A percentile compares a stretch with the other conserved stretches of the same genome.
Evolutionary conservation across 2,797 vertebrate species (phyloP).

Genomic region (Cygnus olor): DNA sequence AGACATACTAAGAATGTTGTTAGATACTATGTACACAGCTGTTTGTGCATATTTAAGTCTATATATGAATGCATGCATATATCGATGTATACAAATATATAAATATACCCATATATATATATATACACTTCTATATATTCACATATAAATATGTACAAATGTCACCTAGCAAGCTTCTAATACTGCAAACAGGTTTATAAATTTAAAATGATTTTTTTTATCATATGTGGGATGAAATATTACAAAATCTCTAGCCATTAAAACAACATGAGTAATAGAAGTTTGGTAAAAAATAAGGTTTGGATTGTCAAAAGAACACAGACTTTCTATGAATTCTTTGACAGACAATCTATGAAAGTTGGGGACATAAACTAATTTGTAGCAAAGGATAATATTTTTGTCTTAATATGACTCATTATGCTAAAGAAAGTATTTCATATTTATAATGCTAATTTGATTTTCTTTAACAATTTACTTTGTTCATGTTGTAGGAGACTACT

Average conservation of each 20-base stretch:
- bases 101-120: neutral
- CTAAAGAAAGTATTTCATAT: neutral
- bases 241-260: neutral
- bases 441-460: neutral
- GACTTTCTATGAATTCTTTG: too few species aligned
- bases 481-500: neutral
- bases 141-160: neutral
- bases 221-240: neutral
- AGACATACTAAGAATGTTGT: neutral
- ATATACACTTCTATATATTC: neutral
- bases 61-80: neutral
- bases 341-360: neutral
- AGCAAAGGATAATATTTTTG: neutral
- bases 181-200: neutral
- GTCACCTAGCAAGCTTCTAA: neutral
- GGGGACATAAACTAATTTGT: neutral
- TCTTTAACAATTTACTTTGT: neutral
- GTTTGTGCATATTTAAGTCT: neutral
- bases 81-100: neutral
- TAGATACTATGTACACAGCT: neutral
- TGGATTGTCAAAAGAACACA: neutral
- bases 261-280: neutral
- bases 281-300: neutral
- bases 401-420: neutral
- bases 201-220: neutral